Conservation (phyloP, 2,797 vertebrate species). For the Fistularia commersonii region DNA sequence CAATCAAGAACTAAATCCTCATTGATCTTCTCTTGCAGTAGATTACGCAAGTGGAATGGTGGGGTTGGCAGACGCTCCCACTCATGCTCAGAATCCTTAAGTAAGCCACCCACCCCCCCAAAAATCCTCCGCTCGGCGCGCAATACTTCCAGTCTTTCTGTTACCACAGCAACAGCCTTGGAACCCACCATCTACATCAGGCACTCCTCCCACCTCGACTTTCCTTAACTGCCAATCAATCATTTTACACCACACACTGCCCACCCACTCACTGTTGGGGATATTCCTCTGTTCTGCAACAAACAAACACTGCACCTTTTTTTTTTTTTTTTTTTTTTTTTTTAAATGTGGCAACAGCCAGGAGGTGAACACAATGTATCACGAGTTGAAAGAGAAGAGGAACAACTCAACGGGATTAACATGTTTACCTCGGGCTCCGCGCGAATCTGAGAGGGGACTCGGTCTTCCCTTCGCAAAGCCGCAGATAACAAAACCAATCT, state of each 20-base stretch:
- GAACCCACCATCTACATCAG: slow-evolving; percentile 77
- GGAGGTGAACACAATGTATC: slow-evolving; percentile 40
- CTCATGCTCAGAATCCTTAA: slow-evolving; percentile 78
- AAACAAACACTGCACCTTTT: slow-evolving; percentile 6
- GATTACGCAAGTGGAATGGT: slow-evolving; percentile 72
- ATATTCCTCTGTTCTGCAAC: slow-evolving; percentile 56
- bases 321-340: slow-evolving; percentile 39
- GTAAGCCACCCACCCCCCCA: slow-evolving; percentile 63
- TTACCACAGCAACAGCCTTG: slow-evolving; percentile 84
- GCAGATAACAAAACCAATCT: slow-evolving; percentile 45
- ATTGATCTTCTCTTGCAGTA: slow-evolving; percentile 70
- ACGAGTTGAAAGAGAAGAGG: slow-evolving; percentile 55
- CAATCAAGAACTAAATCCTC: slow-evolving; percentile 69
- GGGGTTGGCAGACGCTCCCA: slow-evolving; percentile 69
- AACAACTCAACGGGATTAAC: slow-evolving; percentile 54
- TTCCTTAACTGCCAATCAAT: slow-evolving; percentile 74
- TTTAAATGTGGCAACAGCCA: slow-evolving; percentile 50
- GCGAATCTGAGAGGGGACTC: slow-evolving; percentile 48
- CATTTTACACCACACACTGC: slow-evolving; percentile 66
- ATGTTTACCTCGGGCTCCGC: slow-evolving; percentile 56
- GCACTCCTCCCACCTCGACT: slow-evolving; percentile 69
- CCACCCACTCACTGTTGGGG: slow-evolving; percentile 65
- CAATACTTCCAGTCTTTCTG: slow-evolving; percentile 70
- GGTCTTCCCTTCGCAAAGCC: slow-evolving; percentile 35
- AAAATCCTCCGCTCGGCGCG: slow-evolving; percentile 57